phyloP scores from a whole-genome alignment of 2,113 vertebrate genomes.

The Limanda limanda region DNA sequence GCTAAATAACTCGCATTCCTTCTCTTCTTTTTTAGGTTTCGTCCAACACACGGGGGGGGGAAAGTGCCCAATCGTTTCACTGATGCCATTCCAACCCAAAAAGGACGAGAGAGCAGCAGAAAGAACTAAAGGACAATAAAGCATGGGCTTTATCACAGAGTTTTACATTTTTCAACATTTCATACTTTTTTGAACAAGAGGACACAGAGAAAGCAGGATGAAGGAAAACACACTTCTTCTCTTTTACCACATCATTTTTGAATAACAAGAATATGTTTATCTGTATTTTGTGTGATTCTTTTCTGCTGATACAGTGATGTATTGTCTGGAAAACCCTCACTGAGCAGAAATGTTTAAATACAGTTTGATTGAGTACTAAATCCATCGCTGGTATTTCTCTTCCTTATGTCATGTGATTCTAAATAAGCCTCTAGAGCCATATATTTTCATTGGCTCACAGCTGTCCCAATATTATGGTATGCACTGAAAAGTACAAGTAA shows the following conservation, averaged over 20 bases:
- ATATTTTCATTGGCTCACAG: background rate
- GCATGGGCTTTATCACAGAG: background rate
- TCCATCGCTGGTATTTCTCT: too few relatives aligned
- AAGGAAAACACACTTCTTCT: background rate
- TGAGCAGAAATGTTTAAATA: background rate
- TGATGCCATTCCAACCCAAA: background rate
- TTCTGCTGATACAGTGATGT: background rate
- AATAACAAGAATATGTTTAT: background rate
- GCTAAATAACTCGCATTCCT: conserved; percentile 44
- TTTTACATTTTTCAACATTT: background rate
- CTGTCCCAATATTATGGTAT: background rate
- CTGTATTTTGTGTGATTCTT: background rate
- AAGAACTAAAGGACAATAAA: background rate
- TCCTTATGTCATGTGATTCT: background rate
- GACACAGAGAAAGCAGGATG: background rate
- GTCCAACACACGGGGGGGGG: conserved; percentile 8
- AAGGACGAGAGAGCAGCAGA: background rate
- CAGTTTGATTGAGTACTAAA: background rate
- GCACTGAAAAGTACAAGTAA: background rate
- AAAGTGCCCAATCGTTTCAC: background rate
- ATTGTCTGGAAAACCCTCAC: background rate
- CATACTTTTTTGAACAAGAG: background rate
- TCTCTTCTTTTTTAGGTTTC: conserved; percentile 4
- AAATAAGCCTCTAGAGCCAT: background rate
- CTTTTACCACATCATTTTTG: background rate